A percentile compares a stretch with the other conserved stretches of the same genome.
Evolutionary conservation across 2,888 invertebrate species (phyloP).

Genomic region (Eupithecia dodoneata): DNA sequence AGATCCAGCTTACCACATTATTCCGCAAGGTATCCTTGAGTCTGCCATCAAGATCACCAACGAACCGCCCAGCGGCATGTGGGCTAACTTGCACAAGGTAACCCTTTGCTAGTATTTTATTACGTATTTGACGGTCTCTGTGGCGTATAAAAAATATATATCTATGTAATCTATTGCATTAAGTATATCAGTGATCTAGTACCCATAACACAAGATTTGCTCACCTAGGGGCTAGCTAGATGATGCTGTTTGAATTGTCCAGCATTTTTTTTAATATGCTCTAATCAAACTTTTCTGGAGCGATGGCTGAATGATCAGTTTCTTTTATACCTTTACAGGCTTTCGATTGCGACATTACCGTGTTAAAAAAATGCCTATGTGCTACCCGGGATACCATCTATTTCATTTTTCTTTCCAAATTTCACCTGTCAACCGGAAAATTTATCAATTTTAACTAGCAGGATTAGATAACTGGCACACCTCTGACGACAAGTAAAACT

Average conservation of each 20-base stretch:
- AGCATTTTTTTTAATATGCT: background rate
- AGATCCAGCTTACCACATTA: conserved; percentile 86
- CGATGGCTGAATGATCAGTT: background rate
- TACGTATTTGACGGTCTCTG: background rate
- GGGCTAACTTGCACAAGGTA: conserved; percentile 95
- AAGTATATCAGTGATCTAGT: no score
- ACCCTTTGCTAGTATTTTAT: background rate
- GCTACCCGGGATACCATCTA: background rate
- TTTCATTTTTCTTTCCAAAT: background rate
- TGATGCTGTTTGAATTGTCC: no score
- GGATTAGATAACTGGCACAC: no score
- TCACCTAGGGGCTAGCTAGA: no score
- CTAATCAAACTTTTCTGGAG: background rate
- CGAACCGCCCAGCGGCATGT: conserved; percentile 97
- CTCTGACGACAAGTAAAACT: no score
- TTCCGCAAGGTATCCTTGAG: conserved; percentile 94
- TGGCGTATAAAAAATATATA: no score
- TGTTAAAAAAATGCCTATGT: background rate
- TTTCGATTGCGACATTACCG: background rate
- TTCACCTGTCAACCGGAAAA: background rate
- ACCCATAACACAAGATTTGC: no score
- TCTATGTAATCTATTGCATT: no score
- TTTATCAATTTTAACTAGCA: no score
- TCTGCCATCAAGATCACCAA: conserved; percentile 98
- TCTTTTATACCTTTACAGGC: background rate